Evolutionary conservation across 1,140 invertebrate species (phyloP).

Genomic region (Varroa destructor): DNA sequence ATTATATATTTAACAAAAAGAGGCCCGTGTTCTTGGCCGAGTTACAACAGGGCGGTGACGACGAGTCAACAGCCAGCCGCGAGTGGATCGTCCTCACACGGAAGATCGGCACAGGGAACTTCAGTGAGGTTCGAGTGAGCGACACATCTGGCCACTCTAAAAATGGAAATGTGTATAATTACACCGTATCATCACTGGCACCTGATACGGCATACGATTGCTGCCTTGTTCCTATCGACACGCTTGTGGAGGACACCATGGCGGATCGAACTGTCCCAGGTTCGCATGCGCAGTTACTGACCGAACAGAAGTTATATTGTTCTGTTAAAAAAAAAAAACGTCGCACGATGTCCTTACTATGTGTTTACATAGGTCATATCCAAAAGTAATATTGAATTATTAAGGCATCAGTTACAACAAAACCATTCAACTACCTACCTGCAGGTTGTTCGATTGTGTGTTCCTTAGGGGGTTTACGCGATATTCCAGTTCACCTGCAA

Average conservation of each 20-base stretch:
- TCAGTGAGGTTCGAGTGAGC: conserved; percentile 25
- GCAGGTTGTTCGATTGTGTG: not conserved
- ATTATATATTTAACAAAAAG: too few relatives aligned
- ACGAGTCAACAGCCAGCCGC: conserved; percentile 14
- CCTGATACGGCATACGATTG: conserved; percentile 20
- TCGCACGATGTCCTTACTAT: too few relatives aligned
- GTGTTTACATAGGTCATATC: too few relatives aligned
- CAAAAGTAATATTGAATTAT: too few relatives aligned
- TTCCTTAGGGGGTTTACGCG: not conserved
- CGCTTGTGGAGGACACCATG: conserved; percentile 20
- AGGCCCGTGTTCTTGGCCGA: too few relatives aligned
- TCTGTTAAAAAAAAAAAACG: too few relatives aligned
- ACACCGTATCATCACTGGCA: conserved; percentile 3
- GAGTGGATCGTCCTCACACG: conserved; percentile 15
- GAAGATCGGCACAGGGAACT: conserved; percentile 12
- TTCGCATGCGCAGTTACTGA: not conserved
- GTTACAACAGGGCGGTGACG: not conserved
- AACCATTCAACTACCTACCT: not conserved
- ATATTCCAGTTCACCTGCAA: conserved; percentile 3
- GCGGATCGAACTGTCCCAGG: conserved; percentile 12
- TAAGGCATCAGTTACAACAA: too few relatives aligned
- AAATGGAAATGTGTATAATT: conserved; percentile 16
- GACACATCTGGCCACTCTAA: conserved; percentile 1
- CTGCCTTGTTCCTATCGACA: conserved; percentile 8
- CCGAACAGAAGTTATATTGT: too few relatives aligned